Base-by-base conservation (phyloP, 2,888 invertebrate genomes). In the Arctia plantaginis region DNA sequence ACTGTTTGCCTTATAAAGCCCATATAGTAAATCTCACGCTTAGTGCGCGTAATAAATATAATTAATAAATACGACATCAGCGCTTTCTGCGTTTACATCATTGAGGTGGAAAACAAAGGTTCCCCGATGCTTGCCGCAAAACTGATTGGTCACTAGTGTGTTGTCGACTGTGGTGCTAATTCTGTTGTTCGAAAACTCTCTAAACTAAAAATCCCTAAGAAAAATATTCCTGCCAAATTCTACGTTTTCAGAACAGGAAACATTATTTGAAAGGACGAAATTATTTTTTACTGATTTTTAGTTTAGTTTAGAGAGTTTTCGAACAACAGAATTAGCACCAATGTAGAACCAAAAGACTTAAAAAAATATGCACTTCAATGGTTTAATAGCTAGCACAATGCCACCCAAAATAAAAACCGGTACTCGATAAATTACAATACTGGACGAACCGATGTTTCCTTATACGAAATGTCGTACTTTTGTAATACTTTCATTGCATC, bases 401-500 rank as follows among this genome's bases (percentile, higher is more conserved):
- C 47, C 35, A 35, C 35, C 64, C 33, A 15, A 69, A 69, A 73
- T 65, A 73, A 44, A 33, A 35, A 44, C 69, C 44, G 59, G 44
- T 62, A 69, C 66, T 39, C 30, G 47, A 66, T n/a, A 73, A 73
- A 73, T 74, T 76, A 71, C 44, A 67, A 71, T 75, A 73, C 76
- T 65, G 74, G 75, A 71, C 47, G 44, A 71, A 47, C 70, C 67
- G 44, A 65, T 68, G 65, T 71, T n/a, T 35, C 81, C 85, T 66
- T 83, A 77, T 70, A 80, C 44, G 77, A 82, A 77, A 77, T 77
- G 39, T 44, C 55, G 69, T 74, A 72, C 74, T 78, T 77, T 80
- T 75, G 82, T 73, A 74, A 83, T 72, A 75, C 66, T 75, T 78
- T 72, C 71, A 69, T 77, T 75, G 59, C 67, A 51, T 66, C 15